These are phyloP conservation scores for Hemistola chrysoprasaria DNA, from an alignment of 2,888 invertebrate species.

Conservation along the genomic window DNA sequence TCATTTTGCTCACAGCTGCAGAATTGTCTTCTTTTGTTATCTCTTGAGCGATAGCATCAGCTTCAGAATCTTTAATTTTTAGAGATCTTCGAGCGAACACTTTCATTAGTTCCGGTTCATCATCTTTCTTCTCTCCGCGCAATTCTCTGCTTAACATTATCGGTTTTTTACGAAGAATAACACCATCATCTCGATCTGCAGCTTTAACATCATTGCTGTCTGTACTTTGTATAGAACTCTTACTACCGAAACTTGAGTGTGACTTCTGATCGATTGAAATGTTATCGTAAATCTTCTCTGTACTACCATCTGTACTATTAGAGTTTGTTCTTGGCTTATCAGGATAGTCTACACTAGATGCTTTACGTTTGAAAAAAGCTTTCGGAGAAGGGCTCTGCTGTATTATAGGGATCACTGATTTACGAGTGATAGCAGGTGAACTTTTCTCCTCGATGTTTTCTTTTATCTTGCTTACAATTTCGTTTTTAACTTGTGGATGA, in stretches of 20 bases:
- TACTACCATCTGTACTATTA: slow-evolving; percentile 67
- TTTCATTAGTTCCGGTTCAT: slow-evolving; percentile 90
- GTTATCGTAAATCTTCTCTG: slow-evolving; percentile 70
- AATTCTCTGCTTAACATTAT: slow-evolving; percentile 63
- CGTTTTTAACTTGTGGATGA: slow-evolving; percentile 39
- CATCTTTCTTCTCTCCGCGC: slow-evolving; percentile 78
- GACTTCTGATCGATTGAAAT: slow-evolving; percentile 74
- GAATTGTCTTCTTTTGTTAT: slow-evolving; percentile 66
- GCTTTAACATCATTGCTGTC: slow-evolving; percentile 69
- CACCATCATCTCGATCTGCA: slow-evolving; percentile 71
- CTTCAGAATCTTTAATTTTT: slow-evolving; percentile 88
- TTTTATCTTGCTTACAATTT: slow-evolving; percentile 47
- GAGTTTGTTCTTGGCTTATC: slow-evolving; percentile 71
- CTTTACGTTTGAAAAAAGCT: slow-evolving; percentile 78
- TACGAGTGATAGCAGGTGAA: slow-evolving; percentile 46
- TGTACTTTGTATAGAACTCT: slow-evolving; percentile 72
- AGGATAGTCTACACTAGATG: slow-evolving; percentile 78
- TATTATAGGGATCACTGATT: slow-evolving; percentile 39
- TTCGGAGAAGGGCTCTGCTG: slow-evolving; percentile 70
- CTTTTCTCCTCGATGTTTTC: slow-evolving; percentile 52
- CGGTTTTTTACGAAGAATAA: slow-evolving; percentile 82
- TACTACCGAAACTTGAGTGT: slow-evolving; percentile 75
- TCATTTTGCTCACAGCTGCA: slow-evolving; percentile 56
- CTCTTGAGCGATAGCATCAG: slow-evolving; percentile 82
- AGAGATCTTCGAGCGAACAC: slow-evolving; percentile 91